Evolutionary conservation across 2,888 invertebrate genomes (phyloP).

Genomic region (Gortyna flavago): DNA sequence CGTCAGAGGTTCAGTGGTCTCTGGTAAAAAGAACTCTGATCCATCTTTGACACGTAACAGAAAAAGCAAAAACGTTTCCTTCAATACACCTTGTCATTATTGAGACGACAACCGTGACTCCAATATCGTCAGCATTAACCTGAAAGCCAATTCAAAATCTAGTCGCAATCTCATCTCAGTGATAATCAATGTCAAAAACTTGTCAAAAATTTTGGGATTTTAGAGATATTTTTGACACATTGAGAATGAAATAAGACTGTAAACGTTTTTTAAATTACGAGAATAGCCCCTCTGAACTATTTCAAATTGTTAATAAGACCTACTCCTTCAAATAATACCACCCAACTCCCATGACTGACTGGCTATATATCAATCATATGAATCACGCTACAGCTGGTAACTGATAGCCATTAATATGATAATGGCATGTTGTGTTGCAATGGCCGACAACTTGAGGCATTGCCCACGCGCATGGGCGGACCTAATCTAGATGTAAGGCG

Average conservation of each 20-base stretch:
- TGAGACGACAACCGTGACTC: background rate
- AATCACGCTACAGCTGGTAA: conserved; percentile 42
- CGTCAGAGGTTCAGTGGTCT: background rate
- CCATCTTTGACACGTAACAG: background rate
- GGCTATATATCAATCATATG: conserved; percentile 21
- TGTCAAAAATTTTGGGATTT: background rate
- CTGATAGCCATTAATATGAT: conserved; percentile 58
- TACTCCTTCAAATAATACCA: background rate
- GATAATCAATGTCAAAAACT: too few relatives aligned
- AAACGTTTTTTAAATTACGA: background rate
- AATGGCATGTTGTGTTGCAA: conserved; percentile 62
- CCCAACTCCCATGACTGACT: background rate
- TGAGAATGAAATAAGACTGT: background rate
- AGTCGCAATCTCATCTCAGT: too few relatives aligned
- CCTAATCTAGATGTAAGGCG: conserved; percentile 49
- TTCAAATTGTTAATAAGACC: background rate
- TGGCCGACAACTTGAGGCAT: conserved; percentile 11
- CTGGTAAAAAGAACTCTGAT: background rate
- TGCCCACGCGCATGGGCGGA: conserved; percentile 57
- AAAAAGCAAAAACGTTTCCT: background rate
- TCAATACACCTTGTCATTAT: background rate
- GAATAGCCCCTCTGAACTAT: background rate
- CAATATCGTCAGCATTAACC: background rate
- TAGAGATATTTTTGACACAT: background rate
- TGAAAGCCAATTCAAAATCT: background rate